Conservation (phyloP, 2,888 invertebrate species). For the Hipparchia semele region DNA sequence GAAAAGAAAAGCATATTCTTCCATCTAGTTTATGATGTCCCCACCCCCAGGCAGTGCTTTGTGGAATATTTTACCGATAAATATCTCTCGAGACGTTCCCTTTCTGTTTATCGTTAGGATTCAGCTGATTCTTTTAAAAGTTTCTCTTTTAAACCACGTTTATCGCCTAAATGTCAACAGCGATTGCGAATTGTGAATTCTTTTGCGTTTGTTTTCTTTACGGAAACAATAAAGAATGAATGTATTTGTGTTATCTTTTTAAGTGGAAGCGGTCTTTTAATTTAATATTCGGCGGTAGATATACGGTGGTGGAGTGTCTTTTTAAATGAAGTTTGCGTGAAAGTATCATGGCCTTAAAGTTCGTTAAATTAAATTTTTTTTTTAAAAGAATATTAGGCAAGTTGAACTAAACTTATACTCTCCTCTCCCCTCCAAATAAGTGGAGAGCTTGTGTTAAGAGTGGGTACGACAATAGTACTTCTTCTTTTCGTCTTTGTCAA, state of each 20-base stretch:
- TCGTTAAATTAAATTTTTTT: too few species aligned
- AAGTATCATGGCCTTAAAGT: background rate
- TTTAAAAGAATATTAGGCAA: too few species aligned
- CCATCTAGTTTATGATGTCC: constrained; percentile 22
- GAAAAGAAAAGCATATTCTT: constrained; percentile 21
- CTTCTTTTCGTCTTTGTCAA: too few species aligned
- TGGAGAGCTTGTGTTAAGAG: too few species aligned
- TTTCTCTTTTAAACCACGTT: constrained; percentile 68
- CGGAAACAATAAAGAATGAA: constrained; percentile 10
- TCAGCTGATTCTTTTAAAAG: constrained; percentile 75
- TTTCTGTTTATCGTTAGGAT: constrained; percentile 75
- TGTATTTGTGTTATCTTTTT: constrained; percentile 9
- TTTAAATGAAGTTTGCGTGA: constrained; percentile 6
- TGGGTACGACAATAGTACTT: too few species aligned
- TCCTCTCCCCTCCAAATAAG: too few species aligned
- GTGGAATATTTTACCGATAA: constrained; percentile 76
- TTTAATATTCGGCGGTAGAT: too few species aligned
- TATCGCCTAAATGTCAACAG: constrained; percentile 47
- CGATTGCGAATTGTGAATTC: constrained; percentile 29
- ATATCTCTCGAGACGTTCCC: constrained; percentile 72
- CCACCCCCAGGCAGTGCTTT: constrained; percentile 51
- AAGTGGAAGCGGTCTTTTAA: too few species aligned
- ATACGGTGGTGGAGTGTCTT: too few species aligned
- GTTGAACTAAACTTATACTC: too few species aligned
- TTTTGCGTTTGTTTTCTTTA: constrained; percentile 18